Evolutionary conservation across 2,797 vertebrate genomes (phyloP).

Genomic region (Urophycis tenuis): DNA sequence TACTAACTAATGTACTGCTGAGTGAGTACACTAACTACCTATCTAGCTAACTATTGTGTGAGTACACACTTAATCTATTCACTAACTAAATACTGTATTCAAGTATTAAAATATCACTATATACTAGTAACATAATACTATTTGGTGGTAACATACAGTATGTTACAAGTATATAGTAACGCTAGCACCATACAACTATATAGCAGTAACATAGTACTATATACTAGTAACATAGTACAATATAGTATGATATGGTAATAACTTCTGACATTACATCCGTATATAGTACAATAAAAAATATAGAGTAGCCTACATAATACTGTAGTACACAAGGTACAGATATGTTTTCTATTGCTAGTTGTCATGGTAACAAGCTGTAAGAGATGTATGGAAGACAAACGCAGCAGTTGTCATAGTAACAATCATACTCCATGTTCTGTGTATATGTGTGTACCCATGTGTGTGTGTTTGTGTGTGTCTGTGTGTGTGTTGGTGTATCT

Average conservation of each 20-base stretch:
- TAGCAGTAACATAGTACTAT: not conserved
- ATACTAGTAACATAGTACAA: not conserved
- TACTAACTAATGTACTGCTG: not conserved
- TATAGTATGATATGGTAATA: not conserved
- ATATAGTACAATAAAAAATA: too few relatives aligned
- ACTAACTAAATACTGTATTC: not conserved
- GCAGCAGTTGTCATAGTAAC: conserved; percentile 4
- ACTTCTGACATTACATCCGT: too few relatives aligned
- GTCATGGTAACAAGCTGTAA: not conserved
- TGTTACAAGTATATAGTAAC: too few relatives aligned
- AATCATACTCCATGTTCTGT: not conserved
- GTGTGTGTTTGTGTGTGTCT: not conserved
- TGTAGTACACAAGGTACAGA: not conserved
- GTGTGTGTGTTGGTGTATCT: not conserved
- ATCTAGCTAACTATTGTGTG: too few relatives aligned
- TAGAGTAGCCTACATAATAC: too few relatives aligned
- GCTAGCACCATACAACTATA: too few relatives aligned
- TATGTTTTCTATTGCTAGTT: not conserved
- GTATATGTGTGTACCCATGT: not conserved
- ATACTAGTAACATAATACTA: not conserved
- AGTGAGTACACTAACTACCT: not conserved
- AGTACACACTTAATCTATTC: too few relatives aligned
- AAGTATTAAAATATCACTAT: not conserved
- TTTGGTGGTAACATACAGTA: not conserved
- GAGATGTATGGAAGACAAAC: not conserved